phyloP scores from a whole-genome alignment of 2,888 invertebrate species.

The Brassicogethes aeneus region DNA sequence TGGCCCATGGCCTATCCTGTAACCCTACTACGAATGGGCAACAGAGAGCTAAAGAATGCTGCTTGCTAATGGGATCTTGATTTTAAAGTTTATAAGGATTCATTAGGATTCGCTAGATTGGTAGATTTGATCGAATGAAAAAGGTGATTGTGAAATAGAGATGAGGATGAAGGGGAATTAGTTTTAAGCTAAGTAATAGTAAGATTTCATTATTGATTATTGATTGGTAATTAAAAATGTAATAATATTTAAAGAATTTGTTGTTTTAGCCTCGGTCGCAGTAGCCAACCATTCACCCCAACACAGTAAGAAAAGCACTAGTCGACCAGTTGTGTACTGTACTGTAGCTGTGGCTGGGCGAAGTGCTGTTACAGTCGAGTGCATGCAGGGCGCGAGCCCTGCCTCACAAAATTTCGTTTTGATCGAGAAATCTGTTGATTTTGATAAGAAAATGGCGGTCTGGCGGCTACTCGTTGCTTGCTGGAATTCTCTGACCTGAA shows the following conservation, averaged over 20 bases:
- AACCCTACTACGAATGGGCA: conserved; percentile 19
- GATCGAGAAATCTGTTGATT: too few relatives aligned
- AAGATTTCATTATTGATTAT: conserved; percentile 4
- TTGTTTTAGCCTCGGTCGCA: conserved; percentile 37
- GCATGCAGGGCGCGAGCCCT: conserved; percentile 34
- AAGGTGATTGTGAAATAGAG: too few relatives aligned
- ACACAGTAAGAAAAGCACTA: conserved; percentile 29
- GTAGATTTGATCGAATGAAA: too few relatives aligned
- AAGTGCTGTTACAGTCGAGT: conserved; percentile 38
- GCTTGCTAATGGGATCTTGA: too few relatives aligned
- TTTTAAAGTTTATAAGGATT: too few relatives aligned
- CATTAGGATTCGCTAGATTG: too few relatives aligned
- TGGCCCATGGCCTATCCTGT: conserved; percentile 17
- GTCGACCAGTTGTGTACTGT: conserved; percentile 16
- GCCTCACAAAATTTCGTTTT: conserved; percentile 11
- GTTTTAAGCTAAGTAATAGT: conserved; percentile 9
- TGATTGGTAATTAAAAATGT: neutral
- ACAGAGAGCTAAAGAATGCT: conserved; percentile 13
- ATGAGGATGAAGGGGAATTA: conserved; percentile 4
- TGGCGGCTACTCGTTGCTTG: neutral
- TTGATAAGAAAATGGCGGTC: neutral
- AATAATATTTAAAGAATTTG: conserved; percentile 9
- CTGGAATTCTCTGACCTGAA: too few relatives aligned
- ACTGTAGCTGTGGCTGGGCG: conserved; percentile 37
- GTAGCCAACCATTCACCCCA: conserved; percentile 33